phyloP scores from a whole-genome alignment of 2,888 invertebrate genomes.

The Lottia gigantea region DNA sequence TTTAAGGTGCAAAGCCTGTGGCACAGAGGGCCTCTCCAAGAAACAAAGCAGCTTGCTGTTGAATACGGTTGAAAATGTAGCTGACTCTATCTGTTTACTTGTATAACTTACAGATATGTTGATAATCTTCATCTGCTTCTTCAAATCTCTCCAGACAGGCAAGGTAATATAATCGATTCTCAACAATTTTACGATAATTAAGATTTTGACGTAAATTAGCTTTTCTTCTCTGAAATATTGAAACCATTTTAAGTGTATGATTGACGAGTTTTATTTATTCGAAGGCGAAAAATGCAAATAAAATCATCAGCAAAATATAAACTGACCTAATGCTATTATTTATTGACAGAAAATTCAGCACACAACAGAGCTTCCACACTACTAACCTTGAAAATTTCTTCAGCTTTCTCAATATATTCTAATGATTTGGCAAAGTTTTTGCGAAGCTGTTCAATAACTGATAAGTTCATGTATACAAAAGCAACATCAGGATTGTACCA shows the following conservation, averaged over 20 bases:
- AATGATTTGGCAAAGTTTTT: not conserved
- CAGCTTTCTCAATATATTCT: not conserved
- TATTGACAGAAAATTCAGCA: too few species aligned
- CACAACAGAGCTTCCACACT: too few species aligned
- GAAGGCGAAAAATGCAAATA: too few species aligned
- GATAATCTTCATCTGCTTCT: not conserved
- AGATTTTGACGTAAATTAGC: not conserved
- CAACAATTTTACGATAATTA: conserved; percentile 3
- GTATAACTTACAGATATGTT: conserved; percentile 4
- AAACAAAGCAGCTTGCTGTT: too few species aligned
- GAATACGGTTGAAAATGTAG: too few species aligned
- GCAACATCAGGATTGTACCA: conserved; percentile 3
- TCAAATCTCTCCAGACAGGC: not conserved
- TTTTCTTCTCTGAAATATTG: not conserved
- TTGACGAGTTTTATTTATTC: too few species aligned
- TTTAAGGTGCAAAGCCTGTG: too few species aligned
- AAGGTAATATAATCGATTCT: not conserved
- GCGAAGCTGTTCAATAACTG: not conserved
- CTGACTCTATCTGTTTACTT: too few species aligned
- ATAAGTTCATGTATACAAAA: not conserved
- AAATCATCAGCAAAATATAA: too few species aligned
- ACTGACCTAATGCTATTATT: too few species aligned
- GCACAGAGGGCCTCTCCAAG: too few species aligned
- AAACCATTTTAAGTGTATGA: too few species aligned
- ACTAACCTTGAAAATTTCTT: not conserved